Percentiles rank a stretch among this genome's conserved stretches.
Evolutionary conservation across 2,113 vertebrate species (phyloP).

Genomic region (Agapornis roseicollis): DNA sequence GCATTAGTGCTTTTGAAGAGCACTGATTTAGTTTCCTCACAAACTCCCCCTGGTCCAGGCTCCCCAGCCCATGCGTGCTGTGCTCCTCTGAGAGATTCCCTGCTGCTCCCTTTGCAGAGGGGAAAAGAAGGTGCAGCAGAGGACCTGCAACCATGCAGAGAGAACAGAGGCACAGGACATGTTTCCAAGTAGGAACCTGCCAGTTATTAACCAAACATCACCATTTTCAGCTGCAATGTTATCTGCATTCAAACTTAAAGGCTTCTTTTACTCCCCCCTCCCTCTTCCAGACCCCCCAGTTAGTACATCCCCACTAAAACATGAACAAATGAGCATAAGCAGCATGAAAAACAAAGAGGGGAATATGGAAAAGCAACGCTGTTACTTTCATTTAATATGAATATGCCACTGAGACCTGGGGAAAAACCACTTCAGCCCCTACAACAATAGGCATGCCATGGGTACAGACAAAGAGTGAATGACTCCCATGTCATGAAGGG

Average conservation of each 20-base stretch:
- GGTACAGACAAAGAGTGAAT: not conserved
- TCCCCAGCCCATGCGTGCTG: fast-evolving
- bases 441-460: not conserved
- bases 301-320: not conserved
- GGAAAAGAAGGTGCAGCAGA: not conserved
- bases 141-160: not conserved
- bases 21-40: not conserved
- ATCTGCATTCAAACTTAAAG: not conserved
- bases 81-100: not conserved
- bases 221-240: not conserved
- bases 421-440: not conserved
- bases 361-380: not conserved
- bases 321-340: not conserved
- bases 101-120: not conserved
- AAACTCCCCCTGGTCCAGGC: not conserved
- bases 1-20: not conserved
- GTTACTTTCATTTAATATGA: not conserved
- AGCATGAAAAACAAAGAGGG: not conserved
- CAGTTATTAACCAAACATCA: not conserved
- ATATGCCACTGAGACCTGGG: not conserved
- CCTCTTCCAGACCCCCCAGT: not conserved
- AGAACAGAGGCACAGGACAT: not conserved
- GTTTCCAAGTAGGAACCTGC: not conserved
- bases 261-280: not conserved
- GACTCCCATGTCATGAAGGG: not conserved